Percentiles rank a stretch among this genome's conserved stretches.
These are phyloP conservation scores for Papilio machaon DNA, from an alignment of 1,140 invertebrate species.

Conservation along the genomic window DNA sequence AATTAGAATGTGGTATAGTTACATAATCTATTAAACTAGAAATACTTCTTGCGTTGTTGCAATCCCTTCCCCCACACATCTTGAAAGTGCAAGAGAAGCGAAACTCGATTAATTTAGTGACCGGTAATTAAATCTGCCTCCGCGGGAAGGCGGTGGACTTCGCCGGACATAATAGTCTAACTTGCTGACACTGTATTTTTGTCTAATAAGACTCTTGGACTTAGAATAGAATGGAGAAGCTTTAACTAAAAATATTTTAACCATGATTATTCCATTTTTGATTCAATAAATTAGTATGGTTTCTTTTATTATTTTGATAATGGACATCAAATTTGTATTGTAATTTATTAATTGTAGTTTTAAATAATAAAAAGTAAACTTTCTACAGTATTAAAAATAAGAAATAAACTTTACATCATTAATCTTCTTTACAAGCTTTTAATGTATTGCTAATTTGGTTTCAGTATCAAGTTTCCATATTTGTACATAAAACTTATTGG, in stretches of 20 bases:
- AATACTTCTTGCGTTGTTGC: conserved; percentile 37
- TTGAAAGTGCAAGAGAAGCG: conserved; percentile 38
- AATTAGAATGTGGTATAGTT: conserved; percentile 14
- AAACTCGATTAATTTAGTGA: conserved; percentile 44
- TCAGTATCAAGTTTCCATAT: not conserved
- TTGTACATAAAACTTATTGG: not conserved
- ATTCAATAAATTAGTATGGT: not conserved
- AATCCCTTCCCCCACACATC: conserved; percentile 31
- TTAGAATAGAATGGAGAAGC: conserved; percentile 7
- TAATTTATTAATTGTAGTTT: no score
- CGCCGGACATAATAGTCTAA: conserved; percentile 33
- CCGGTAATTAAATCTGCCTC: conserved; percentile 44
- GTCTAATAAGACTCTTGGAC: conserved; percentile 39
- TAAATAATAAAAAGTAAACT: not conserved
- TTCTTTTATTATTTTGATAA: no score
- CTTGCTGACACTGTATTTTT: conserved; percentile 41
- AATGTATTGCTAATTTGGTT: conserved; percentile 14
- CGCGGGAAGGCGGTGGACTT: conserved; percentile 31
- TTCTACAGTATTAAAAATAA: not conserved
- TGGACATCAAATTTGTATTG: no score
- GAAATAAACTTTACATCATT: not conserved
- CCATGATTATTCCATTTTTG: not conserved
- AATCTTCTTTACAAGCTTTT: not conserved
- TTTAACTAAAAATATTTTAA: not conserved
- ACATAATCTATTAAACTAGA: conserved; percentile 32